Conservation (phyloP, 2,888 invertebrate species). For the Lithosia quadra region DNA sequence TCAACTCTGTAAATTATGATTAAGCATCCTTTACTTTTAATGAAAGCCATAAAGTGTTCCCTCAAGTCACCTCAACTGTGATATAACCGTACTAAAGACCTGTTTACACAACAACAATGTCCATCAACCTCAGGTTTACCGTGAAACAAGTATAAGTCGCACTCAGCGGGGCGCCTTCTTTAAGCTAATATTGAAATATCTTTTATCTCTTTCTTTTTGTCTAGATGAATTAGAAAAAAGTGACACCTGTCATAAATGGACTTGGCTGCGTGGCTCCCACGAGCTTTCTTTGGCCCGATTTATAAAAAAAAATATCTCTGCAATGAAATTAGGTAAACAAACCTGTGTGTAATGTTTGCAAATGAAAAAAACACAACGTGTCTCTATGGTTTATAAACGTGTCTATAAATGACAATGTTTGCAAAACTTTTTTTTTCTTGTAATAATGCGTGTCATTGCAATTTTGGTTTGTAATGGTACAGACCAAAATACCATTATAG, state of each 20-base stretch:
- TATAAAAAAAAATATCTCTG: slow-evolving; percentile 58
- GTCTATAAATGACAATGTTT: slow-evolving; percentile 38
- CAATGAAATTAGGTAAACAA: slow-evolving; percentile 68
- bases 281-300: slow-evolving; percentile 52
- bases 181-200: slow-evolving; percentile 76
- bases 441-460: slow-evolving; percentile 26
- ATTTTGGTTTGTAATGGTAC: not conserved
- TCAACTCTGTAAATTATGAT: not conserved
- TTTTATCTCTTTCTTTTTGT: slow-evolving; percentile 68
- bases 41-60: not conserved
- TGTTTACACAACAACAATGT: slow-evolving; percentile 57
- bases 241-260: slow-evolving; percentile 77
- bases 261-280: slow-evolving; percentile 69
- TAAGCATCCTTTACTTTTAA: not conserved
- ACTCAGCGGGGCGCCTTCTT: slow-evolving; percentile 68
- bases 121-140: slow-evolving; percentile 57
- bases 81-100: slow-evolving; percentile 54
- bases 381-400: slow-evolving; percentile 40
- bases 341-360: slow-evolving; percentile 46
- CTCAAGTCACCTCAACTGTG: slow-evolving; percentile 22
- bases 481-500: not conserved
- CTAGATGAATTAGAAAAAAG: slow-evolving; percentile 60
- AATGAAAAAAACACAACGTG: slow-evolving; percentile 27
- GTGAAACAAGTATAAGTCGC: slow-evolving; percentile 54
- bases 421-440: slow-evolving; percentile 20